Base-by-base conservation (phyloP, 2,797 vertebrate genomes). In the Danio jaintianensis region DNA sequence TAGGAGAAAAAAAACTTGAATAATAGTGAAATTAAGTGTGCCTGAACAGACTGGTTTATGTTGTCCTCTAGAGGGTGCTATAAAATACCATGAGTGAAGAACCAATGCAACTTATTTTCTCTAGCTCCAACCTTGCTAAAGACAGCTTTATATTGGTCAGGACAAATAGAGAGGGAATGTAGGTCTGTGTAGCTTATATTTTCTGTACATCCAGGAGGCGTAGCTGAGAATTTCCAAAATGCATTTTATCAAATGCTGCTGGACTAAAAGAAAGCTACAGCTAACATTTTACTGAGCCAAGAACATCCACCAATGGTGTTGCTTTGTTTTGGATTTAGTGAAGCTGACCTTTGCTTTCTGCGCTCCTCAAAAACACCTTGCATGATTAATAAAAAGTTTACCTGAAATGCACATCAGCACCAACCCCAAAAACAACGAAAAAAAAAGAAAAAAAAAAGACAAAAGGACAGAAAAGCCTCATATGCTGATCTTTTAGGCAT, bases 361-460 rank as follows among this genome's bases (percentile, higher is more conserved):
- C 82, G 82, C 77, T 88, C 89, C 87, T 88, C 86, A 79, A 89
- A 76, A 88, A 86, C 85, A 88, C 91, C 89, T 89, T 92, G 92
- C 92, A 93, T 94, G 93, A 84, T 90, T 85, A 82, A 87, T 90
- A 87, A 73, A 55, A 72, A 42, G 79, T 78, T 75, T 80, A 86
- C 84, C 79, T 89, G 56, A 87, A 86, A 89, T 90, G 29, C 85
- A 86, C 88, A 72, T 86, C 84, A 82, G 48, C 87, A 85, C 86
- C 85, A 88, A 87, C 83, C 82, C 48, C 48, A 45, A 12, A 48
- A 29, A 50, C 22, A 71, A n/a, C 18, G 8, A 47, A 47, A 16
- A 50, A 20, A 75, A 29, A n/a, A n/a, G 1, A 11, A 20, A 20
- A 1, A 8, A 91, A 78, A 77, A 77, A 88, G n/a, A n/a, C n/a